Base-by-base conservation (phyloP, 2,797 vertebrate species). In the Arnoldichthys spilopterus region DNA sequence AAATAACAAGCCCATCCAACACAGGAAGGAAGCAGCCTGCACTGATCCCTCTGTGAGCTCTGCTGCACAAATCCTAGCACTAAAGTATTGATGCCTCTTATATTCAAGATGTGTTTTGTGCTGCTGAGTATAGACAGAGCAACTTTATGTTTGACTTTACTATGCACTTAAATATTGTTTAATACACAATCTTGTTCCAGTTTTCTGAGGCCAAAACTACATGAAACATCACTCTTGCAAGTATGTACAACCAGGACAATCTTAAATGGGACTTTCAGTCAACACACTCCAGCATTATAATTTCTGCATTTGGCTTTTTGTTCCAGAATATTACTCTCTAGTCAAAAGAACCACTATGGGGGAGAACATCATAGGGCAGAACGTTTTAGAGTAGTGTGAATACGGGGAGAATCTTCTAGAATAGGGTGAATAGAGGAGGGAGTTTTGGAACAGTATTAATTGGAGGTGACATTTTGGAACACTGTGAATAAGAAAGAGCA, bases 1-100 rank as follows among this genome's bases (percentile, higher is more conserved):
- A n/a, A 81, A 82, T 80, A 81, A 84, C 78, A 79, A 79, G 40
- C 37, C 34, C 30, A 16, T 53, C 28, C 15, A 22, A 71, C 72
- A 70, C 76, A 83, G 84, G 79, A 85, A 82, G 71, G 73, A 83
- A 72, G 45, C 63, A 68, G 73, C 64, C 76, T 69, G 81, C 56
- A 68, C 34, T 34, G 26, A 59, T 76, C 68, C 64, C 69, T 45
- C 72, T 56, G 76, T 24, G 62, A 61, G 34, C 24, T 6, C 22
- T 63, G 73, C 22, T 64, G 51, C 59, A 62, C 22, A 74, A 75
- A 30, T 13, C 77, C 26, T 8, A 62, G 70, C 24, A 66, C 64
- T 67, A 1, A 67, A 26, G 49, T 51, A 54, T 56, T 80, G 63
- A 77, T 53, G 77, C 30, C 51, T 75, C 30, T 26, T 70, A 24